These are phyloP conservation scores for Archilochus colubris DNA, from an alignment of 2,113 vertebrate species.

Conservation along the genomic window DNA sequence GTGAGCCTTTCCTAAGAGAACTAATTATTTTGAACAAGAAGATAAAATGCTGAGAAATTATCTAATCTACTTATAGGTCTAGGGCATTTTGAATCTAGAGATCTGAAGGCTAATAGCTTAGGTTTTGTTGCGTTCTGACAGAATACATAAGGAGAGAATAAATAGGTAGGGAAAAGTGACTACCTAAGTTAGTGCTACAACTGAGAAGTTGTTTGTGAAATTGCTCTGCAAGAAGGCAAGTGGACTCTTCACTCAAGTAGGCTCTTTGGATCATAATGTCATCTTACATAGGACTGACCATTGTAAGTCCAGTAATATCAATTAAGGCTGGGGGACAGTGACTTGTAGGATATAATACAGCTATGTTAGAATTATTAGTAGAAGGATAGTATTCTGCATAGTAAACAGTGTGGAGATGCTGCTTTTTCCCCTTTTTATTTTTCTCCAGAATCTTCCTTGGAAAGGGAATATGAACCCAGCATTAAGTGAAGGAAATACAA, in stretches of 20 bases:
- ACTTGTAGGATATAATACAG: background rate
- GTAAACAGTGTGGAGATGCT: background rate
- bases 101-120: background rate
- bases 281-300: background rate
- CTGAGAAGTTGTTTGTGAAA: background rate
- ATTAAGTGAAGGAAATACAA: background rate
- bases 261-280: background rate
- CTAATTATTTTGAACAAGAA: background rate
- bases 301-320: background rate
- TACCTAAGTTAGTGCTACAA: background rate
- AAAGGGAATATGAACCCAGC: background rate
- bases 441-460: background rate
- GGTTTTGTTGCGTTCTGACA: background rate
- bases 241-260: conserved; percentile 10
- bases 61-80: background rate
- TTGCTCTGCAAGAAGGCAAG: conserved; percentile 9
- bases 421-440: background rate
- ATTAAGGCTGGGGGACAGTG: background rate
- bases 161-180: background rate
- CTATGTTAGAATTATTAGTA: background rate
- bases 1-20: background rate
- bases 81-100: background rate
- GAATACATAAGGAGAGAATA: background rate
- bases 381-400: background rate
- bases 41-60: background rate